A percentile compares a stretch with the other conserved stretches of the same genome.
Evolutionary conservation across 2,797 vertebrate species (phyloP).

Genomic region (Tadarida brasiliensis): DNA sequence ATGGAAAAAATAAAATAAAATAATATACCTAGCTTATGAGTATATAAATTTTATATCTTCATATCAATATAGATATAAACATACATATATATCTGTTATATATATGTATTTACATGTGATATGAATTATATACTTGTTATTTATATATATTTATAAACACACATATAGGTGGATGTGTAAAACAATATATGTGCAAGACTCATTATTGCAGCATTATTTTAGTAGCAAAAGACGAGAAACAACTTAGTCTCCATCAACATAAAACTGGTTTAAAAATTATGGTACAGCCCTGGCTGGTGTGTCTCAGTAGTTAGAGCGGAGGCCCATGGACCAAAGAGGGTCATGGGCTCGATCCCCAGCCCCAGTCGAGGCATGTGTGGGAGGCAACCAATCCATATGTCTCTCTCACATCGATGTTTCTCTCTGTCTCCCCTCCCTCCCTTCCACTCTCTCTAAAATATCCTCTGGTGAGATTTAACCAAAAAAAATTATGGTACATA

Average conservation of each 20-base stretch:
- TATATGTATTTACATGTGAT: not conserved
- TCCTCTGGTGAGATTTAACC: no score
- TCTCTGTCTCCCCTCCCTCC: no score
- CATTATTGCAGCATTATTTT: not conserved
- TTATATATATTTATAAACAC: not conserved
- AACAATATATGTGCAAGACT: not conserved
- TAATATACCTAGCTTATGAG: not conserved
- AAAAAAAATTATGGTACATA: not conserved
- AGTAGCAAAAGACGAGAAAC: conserved; percentile 42
- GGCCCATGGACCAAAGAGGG: no score
- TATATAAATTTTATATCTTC: not conserved
- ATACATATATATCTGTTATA: not conserved
- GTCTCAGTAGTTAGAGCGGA: no score
- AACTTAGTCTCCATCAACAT: not conserved
- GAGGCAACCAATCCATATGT: no score
- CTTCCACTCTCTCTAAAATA: no score
- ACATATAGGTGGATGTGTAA: not conserved
- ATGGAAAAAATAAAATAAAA: not conserved
- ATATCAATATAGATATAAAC: not conserved
- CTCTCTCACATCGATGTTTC: no score
- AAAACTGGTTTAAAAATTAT: not conserved
- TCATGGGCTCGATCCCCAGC: no score
- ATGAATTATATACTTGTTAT: not conserved
- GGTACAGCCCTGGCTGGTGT: not conserved
- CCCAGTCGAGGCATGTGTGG: no score